These are phyloP conservation scores for Sepioteuthis lessoniana DNA, from an alignment of 2,888 invertebrate species.

Conservation along the genomic window DNA sequence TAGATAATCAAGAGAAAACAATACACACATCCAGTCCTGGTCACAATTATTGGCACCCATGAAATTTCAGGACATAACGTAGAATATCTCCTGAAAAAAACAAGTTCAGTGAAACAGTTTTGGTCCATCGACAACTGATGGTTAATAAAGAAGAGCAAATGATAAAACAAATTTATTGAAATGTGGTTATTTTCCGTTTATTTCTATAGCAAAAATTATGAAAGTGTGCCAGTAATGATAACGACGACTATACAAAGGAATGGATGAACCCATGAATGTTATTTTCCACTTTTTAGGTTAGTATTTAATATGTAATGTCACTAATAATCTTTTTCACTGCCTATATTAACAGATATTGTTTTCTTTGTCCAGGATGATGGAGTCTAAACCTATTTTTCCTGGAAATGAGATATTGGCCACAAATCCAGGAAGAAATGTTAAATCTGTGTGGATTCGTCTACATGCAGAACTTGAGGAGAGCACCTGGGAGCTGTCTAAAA, in stretches of 20 bases:
- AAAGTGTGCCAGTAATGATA: no score
- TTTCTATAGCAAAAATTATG: no score
- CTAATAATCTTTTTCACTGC: not conserved
- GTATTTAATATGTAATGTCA: not conserved
- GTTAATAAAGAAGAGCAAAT: no score
- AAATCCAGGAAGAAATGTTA: constrained; percentile 39
- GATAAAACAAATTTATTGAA: no score
- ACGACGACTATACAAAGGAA: no score
- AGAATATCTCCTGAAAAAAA: no score
- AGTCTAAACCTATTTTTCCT: constrained; percentile 41
- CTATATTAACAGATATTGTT: not conserved
- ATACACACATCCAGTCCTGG: not conserved
- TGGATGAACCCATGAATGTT: no score
- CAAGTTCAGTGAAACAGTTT: no score
- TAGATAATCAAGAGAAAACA: not conserved
- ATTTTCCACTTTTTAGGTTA: not conserved
- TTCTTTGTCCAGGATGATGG: constrained; percentile 39
- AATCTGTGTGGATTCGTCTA: constrained; percentile 42
- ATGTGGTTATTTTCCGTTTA: no score
- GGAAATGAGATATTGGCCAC: constrained; percentile 45
- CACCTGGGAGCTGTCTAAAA: constrained; percentile 42
- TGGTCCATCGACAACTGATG: no score
- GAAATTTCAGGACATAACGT: no score
- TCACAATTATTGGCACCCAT: no score
- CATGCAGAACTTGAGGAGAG: constrained; percentile 44